A percentile compares a stretch with the other conserved stretches of the same genome.
Evolutionary conservation across 2,113 vertebrate genomes (phyloP).

Genomic region (Alethe diademata): DNA sequence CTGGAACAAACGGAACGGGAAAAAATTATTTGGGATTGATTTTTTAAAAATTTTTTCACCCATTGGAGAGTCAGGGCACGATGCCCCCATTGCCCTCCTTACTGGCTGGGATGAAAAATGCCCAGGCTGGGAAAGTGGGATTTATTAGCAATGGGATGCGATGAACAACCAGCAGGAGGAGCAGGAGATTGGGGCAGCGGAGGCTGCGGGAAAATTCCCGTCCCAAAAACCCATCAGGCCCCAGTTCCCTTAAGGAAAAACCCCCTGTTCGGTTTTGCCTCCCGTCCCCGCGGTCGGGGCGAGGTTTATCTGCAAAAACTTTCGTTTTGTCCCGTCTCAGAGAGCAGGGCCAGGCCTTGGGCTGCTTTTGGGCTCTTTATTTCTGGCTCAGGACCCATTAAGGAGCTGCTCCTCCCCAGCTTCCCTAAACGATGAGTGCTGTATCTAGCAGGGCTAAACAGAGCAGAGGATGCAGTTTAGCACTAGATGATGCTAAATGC

Average conservation of each 20-base stretch:
- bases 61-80: background rate
- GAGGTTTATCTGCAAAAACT: rapidly evolving
- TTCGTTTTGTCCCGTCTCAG: background rate
- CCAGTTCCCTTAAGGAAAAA: background rate
- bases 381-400: rapidly evolving
- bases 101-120: background rate
- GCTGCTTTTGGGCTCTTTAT: background rate
- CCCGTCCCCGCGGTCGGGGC: rapidly evolving
- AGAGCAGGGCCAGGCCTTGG: background rate
- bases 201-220: background rate
- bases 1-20: background rate
- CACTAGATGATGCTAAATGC: slow-evolving; percentile 16
- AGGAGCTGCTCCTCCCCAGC: background rate
- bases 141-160: background rate
- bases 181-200: background rate
- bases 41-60: background rate
- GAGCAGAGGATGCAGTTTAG: background rate
- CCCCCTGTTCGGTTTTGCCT: background rate
- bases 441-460: rapidly evolving
- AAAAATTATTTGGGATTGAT: background rate
- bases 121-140: background rate
- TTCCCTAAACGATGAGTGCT: background rate
- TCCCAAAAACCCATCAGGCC: background rate
- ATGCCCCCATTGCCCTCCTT: rapidly evolving
- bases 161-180: slow-evolving; percentile 47